These are phyloP conservation scores for Lucifuga dentata DNA, from an alignment of 2,113 vertebrate species.

Conservation along the genomic window DNA sequence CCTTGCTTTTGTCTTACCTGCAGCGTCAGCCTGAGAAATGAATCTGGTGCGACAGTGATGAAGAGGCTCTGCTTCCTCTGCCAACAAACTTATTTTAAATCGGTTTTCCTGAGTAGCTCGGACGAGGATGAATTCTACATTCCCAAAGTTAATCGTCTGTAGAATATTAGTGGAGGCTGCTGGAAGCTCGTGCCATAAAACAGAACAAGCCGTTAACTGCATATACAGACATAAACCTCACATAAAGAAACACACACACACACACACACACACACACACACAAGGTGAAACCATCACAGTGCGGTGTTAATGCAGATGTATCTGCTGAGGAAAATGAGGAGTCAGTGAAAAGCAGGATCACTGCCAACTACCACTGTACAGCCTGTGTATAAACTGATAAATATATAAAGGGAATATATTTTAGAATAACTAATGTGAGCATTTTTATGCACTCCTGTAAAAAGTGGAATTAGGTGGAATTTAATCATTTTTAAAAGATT, in stretches of 20 bases:
- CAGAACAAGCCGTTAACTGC: slow-evolving; percentile 1
- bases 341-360: too few relatives aligned
- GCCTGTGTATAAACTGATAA: too few relatives aligned
- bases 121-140: background rate
- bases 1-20: too few relatives aligned
- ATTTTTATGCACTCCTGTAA: too few relatives aligned
- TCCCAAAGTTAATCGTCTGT: slow-evolving; percentile 20
- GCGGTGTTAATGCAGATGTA: too few relatives aligned
- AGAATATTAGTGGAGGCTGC: slow-evolving; percentile 1
- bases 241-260: background rate
- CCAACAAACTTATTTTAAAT: slow-evolving; percentile 25
- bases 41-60: slow-evolving; percentile 11
- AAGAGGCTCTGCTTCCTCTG: background rate
- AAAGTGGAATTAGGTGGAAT: too few relatives aligned
- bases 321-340: too few relatives aligned
- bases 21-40: background rate
- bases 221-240: background rate
- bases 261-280: background rate
- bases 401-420: too few relatives aligned
- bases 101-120: slow-evolving; percentile 16
- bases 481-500: too few relatives aligned
- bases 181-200: slow-evolving; percentile 3
- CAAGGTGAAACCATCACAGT: too few relatives aligned
- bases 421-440: too few relatives aligned
- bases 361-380: too few relatives aligned